These are phyloP conservation scores for Clarias batrachus DNA, from an alignment of 2,113 vertebrate species.

Conservation along the genomic window DNA sequence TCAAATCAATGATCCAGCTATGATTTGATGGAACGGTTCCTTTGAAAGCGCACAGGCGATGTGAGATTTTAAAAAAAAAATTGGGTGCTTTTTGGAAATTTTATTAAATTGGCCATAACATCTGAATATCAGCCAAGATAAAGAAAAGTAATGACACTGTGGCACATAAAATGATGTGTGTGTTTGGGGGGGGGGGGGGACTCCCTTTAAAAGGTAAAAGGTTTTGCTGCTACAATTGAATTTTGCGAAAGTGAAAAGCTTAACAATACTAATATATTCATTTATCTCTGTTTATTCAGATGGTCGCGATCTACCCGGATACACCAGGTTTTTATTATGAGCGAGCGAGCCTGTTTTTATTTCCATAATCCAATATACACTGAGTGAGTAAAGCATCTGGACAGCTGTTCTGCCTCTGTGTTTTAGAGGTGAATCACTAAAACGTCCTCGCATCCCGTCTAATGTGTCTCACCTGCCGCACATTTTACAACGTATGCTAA, in stretches of 20 bases:
- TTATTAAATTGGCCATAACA: neutral
- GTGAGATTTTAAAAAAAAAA: too few relatives aligned
- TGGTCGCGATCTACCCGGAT: neutral
- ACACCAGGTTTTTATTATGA: neutral
- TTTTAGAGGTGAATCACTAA: constrained; percentile 29
- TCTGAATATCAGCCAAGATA: neutral
- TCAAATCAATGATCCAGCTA: too few relatives aligned
- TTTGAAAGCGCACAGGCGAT: neutral
- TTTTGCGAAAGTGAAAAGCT: neutral
- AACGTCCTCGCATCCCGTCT: neutral
- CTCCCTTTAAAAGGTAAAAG: neutral
- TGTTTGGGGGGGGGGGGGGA: too few relatives aligned
- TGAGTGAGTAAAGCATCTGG: constrained; percentile 4
- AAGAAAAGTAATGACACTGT: neutral
- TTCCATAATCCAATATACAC: neutral
- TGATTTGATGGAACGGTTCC: neutral
- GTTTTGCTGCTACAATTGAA: neutral
- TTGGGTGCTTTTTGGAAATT: neutral
- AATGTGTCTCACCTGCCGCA: constrained; percentile 21
- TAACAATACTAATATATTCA: neutral
- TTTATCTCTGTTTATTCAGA: neutral
- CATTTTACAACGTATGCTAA: neutral
- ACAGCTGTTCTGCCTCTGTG: constrained; percentile 27
- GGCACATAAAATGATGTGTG: too few relatives aligned
- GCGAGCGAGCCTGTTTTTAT: neutral